These are phyloP conservation scores for Drosophila greeni DNA, from an alignment of 2,888 invertebrate genomes.

Conservation along the genomic window DNA sequence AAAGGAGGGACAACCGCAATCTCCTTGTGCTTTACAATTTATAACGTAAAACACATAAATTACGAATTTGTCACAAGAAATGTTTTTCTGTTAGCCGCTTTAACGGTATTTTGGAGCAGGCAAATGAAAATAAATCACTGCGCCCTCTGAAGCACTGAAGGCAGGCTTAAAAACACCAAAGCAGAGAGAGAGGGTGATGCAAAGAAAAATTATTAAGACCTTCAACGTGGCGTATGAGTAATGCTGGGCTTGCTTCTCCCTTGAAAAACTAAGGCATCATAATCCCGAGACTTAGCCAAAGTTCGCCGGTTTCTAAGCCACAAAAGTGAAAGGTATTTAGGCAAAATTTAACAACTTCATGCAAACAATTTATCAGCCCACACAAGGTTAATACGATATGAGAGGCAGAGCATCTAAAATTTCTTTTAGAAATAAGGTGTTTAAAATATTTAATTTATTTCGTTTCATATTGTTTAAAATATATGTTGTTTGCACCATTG, in stretches of 20 bases:
- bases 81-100: conserved; percentile 53
- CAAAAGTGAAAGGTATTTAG: conserved; percentile 6
- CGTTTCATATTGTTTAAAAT: too few relatives aligned
- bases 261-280: conserved; percentile 4
- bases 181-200: conserved; percentile 3
- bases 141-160: conserved; percentile 2
- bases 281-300: conserved; percentile 19
- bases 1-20: conserved; percentile 13
- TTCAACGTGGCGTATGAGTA: conserved; percentile 42
- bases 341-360: neutral
- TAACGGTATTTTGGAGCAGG: conserved; percentile 60
- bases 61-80: conserved; percentile 59
- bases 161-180: conserved; percentile 15
- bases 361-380: neutral
- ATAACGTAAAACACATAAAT: conserved; percentile 62
- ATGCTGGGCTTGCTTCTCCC: conserved; percentile 16
- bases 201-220: conserved; percentile 16
- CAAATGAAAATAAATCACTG: conserved; percentile 67
- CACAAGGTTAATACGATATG: neutral
- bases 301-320: conserved; percentile 7
- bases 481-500: too few relatives aligned
- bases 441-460: neutral
- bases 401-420: neutral
- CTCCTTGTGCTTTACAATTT: conserved; percentile 50
- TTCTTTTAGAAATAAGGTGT: too few relatives aligned